Evolutionary conservation across 1,140 invertebrate genomes (phyloP).

Genomic region (Macrocentrus cingulum): DNA sequence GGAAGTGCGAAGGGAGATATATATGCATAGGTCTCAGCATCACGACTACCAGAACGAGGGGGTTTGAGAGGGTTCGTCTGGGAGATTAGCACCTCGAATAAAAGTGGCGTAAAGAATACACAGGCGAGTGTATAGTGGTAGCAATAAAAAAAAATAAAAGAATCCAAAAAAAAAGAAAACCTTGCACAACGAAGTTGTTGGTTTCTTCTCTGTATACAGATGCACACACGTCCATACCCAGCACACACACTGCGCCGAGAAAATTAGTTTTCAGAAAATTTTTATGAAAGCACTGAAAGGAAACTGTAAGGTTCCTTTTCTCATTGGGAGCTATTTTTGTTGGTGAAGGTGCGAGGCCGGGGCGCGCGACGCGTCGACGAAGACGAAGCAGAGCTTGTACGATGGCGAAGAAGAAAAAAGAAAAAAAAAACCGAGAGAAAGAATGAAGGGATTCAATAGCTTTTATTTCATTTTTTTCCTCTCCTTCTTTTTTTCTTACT

Average conservation of each 20-base stretch:
- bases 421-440: slow-evolving; percentile 7
- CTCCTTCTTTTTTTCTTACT: slow-evolving; percentile 29
- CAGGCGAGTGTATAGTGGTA: slow-evolving; percentile 18
- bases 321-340: slow-evolving; percentile 57
- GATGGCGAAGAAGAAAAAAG: slow-evolving; percentile 15
- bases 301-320: slow-evolving; percentile 56
- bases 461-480: slow-evolving; percentile 41
- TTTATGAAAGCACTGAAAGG: slow-evolving; percentile 56
- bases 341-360: slow-evolving; percentile 26
- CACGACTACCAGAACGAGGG: too few relatives aligned
- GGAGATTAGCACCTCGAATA: slow-evolving; percentile 59
- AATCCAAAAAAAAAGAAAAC: background rate
- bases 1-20: too few relatives aligned
- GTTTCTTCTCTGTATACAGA: slow-evolving; percentile 22
- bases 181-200: background rate
- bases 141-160: slow-evolving; percentile 7
- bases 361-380: background rate
- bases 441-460: slow-evolving; percentile 48
- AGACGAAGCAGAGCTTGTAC: too few relatives aligned
- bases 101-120: slow-evolving; percentile 49
- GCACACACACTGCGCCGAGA: slow-evolving; percentile 40
- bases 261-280: slow-evolving; percentile 58
- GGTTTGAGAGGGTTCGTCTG: slow-evolving; percentile 39
- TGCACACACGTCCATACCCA: slow-evolving; percentile 16
- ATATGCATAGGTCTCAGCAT: too few relatives aligned